Conservation (phyloP, 2,888 invertebrate genomes). For the Zele albiditarsus region DNA sequence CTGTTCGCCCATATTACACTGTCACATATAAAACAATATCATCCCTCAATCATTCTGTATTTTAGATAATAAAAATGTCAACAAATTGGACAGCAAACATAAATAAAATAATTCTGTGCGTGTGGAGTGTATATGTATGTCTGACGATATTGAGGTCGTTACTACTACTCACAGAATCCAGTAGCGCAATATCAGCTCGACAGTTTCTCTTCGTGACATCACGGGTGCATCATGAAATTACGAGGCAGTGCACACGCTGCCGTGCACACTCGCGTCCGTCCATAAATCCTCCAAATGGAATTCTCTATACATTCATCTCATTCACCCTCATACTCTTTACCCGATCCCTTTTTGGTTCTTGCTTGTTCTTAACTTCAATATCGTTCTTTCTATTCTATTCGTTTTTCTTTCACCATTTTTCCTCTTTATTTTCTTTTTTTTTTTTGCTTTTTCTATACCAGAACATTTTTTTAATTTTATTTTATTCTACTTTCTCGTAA, state of each 20-base stretch:
- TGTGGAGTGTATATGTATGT: slow-evolving; percentile 28
- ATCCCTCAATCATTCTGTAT: neutral
- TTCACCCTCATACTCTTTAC: slow-evolving; percentile 15
- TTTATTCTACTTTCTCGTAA: too few relatives aligned
- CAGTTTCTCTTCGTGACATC: slow-evolving; percentile 33
- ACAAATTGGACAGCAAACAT: neutral
- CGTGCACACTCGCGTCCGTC: slow-evolving; percentile 51
- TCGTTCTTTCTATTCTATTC: slow-evolving; percentile 22
- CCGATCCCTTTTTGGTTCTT: neutral
- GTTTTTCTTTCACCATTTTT: slow-evolving; percentile 2
- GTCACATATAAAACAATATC: neutral
- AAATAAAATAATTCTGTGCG: neutral
- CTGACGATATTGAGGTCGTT: slow-evolving; percentile 23
- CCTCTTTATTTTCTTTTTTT: neutral
- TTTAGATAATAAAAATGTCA: neutral
- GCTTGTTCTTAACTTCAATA: neutral
- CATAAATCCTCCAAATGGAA: slow-evolving; percentile 65
- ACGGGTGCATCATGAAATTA: slow-evolving; percentile 42
- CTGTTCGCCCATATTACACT: neutral
- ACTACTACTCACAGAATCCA: slow-evolving; percentile 29
- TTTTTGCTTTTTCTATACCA: too few relatives aligned
- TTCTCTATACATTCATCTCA: slow-evolving; percentile 45
- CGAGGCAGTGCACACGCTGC: slow-evolving; percentile 24
- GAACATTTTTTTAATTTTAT: too few relatives aligned
- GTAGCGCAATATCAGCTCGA: slow-evolving; percentile 24